Conservation (phyloP, 2,797 vertebrate species). For the Cossypha caffra region DNA sequence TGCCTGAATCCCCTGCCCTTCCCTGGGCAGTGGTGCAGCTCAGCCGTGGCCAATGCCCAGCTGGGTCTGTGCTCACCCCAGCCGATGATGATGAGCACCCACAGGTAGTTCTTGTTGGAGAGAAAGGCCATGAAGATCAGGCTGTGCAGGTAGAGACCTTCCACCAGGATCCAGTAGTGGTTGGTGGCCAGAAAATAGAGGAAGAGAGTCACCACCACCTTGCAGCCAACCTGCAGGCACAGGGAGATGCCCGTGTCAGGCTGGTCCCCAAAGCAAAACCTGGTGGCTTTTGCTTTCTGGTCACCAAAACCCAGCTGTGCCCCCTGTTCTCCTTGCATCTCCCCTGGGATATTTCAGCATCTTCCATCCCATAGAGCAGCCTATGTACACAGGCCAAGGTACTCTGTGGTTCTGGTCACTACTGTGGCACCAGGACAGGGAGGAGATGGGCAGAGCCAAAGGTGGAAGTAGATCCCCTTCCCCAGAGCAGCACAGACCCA, state of each 20-base stretch:
- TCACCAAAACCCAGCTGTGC: neutral
- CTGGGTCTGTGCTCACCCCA: conserved; percentile 83
- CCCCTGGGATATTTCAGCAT: neutral
- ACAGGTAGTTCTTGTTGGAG: conserved; percentile 90
- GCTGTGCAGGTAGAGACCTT: conserved; percentile 91
- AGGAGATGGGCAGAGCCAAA: neutral
- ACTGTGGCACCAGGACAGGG: neutral
- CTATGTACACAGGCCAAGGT: accelerated
- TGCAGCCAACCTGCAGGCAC: conserved; percentile 84
- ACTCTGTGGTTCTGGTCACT: no score
- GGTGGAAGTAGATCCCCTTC: neutral
- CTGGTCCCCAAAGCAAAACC: neutral
- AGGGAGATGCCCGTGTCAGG: neutral
- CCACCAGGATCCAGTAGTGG: conserved; percentile 94
- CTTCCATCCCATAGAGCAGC: neutral
- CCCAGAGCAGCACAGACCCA: accelerated
- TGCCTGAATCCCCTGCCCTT: neutral
- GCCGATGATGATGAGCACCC: conserved; percentile 89
- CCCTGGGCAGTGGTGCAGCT: neutral
- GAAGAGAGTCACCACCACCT: conserved; percentile 89
- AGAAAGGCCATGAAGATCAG: conserved; percentile 95
- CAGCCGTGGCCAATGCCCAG: neutral
- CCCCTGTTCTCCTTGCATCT: neutral
- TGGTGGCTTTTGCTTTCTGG: neutral
- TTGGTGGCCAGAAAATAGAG: conserved; percentile 94